Evolutionary conservation across 2,113 vertebrate species (phyloP).

Genomic region (Oceanodroma tethys): DNA sequence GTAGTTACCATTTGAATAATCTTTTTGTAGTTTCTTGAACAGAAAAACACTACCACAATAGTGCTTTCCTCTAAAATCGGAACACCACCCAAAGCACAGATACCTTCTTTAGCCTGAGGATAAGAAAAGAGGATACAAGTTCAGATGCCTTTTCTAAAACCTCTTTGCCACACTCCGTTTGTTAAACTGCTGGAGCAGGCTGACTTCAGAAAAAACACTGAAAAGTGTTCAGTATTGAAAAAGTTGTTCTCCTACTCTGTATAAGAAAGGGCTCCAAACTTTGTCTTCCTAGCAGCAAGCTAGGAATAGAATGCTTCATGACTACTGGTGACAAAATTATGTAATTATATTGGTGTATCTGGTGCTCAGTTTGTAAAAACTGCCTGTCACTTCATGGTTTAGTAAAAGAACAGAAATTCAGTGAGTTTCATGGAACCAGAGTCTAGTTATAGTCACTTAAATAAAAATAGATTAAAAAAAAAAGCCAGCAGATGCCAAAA

Average conservation of each 20-base stretch:
- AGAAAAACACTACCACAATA: not conserved
- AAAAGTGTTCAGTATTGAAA: not conserved
- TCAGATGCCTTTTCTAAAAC: not conserved
- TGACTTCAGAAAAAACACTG: not conserved
- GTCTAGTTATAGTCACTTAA: not conserved
- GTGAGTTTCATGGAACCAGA: not conserved
- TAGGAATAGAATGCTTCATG: not conserved
- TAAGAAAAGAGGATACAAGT: not conserved
- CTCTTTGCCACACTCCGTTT: not conserved
- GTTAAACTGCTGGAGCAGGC: not conserved
- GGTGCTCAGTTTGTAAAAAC: not conserved
- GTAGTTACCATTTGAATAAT: not conserved
- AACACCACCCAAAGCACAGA: not conserved
- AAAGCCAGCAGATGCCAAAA: not conserved
- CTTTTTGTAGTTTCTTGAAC: not conserved
- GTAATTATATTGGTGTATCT: not conserved
- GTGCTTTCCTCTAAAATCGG: not conserved
- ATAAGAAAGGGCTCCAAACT: not conserved
- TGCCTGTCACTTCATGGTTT: not conserved
- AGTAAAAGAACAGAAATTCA: not conserved
- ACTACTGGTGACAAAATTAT: not conserved
- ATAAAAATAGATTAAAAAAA: not conserved
- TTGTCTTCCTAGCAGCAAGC: not conserved
- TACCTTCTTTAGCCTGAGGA: not conserved
- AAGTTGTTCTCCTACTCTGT: not conserved